Evolutionary conservation across 2,113 vertebrate species (phyloP).

Genomic region (Ageneiosus marmoratus): DNA sequence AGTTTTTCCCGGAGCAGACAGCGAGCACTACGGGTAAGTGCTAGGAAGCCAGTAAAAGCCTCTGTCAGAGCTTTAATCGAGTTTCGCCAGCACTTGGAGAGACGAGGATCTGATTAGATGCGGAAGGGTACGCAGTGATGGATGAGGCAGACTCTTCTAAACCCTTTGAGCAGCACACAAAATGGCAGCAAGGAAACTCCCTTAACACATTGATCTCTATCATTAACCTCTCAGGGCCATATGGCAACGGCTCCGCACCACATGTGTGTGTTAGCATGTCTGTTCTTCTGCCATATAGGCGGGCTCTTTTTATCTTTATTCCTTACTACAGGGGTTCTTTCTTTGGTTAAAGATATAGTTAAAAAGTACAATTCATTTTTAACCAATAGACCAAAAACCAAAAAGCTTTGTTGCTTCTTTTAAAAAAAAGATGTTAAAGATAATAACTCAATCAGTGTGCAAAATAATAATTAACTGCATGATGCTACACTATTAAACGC

Average conservation of each 20-base stretch:
- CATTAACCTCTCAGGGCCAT: slow-evolving; percentile 57
- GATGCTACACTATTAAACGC: not conserved
- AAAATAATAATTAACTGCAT: not conserved
- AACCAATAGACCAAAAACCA: not conserved
- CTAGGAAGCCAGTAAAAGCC: slow-evolving; percentile 66
- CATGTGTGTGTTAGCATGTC: slow-evolving; percentile 24
- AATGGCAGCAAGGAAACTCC: slow-evolving; percentile 62
- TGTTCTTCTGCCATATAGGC: slow-evolving; percentile 20
- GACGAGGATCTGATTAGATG: slow-evolving; percentile 69
- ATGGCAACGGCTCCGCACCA: slow-evolving; percentile 57
- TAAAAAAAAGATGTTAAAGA: not conserved
- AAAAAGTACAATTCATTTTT: not conserved
- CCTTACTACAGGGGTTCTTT: not conserved
- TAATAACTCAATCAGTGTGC: not conserved
- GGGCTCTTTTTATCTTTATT: slow-evolving; percentile 8
- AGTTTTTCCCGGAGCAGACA: slow-evolving; percentile 68
- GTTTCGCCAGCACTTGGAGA: slow-evolving; percentile 65
- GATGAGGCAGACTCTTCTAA: slow-evolving; percentile 58
- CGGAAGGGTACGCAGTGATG: slow-evolving; percentile 64
- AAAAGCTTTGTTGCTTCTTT: not conserved
- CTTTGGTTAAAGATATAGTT: not conserved
- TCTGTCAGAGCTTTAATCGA: slow-evolving; percentile 71
- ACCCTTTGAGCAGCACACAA: slow-evolving; percentile 47
- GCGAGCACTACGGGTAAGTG: slow-evolving; percentile 66
- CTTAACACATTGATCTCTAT: slow-evolving; percentile 60